Conservation (phyloP, 2,888 invertebrate genomes). For the Agapostemon virescens region DNA sequence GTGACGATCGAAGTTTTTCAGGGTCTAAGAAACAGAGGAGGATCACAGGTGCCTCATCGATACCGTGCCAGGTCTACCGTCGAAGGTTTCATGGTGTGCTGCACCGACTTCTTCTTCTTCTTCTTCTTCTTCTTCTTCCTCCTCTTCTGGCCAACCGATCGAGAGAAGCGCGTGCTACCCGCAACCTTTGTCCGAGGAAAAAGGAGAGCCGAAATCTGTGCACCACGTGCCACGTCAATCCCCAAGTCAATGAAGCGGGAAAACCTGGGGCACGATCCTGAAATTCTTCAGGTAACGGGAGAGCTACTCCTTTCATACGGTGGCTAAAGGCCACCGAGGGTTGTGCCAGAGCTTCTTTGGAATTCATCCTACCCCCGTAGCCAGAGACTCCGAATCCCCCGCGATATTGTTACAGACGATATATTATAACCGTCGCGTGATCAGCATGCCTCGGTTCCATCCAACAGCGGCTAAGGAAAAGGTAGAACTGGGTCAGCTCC, state of each 20-base stretch:
- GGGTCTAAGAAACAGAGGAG: too few species aligned
- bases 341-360: constrained; percentile 16
- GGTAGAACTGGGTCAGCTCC: constrained; percentile 22
- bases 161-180: constrained; percentile 15
- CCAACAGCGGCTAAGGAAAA: background rate
- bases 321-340: constrained; percentile 25
- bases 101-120: constrained; percentile 37
- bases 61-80: constrained; percentile 19
- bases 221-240: constrained; percentile 53
- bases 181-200: constrained; percentile 39
- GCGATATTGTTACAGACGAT: constrained; percentile 40
- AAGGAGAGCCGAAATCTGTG: constrained; percentile 49
- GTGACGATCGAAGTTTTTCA: background rate
- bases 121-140: constrained; percentile 30
- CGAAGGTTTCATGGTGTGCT: constrained; percentile 31
- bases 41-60: constrained; percentile 30
- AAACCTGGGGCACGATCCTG: constrained; percentile 50
- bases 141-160: background rate
- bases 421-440: constrained; percentile 21
- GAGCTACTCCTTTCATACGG: constrained; percentile 12
- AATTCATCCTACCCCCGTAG: constrained; percentile 37
- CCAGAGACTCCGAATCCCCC: constrained; percentile 7
- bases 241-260: constrained; percentile 44
- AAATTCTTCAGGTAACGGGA: constrained; percentile 59
- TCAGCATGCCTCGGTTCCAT: constrained; percentile 10